phyloP scores from a whole-genome alignment of 2,797 vertebrate genomes.

The Thamnophis elegans region DNA sequence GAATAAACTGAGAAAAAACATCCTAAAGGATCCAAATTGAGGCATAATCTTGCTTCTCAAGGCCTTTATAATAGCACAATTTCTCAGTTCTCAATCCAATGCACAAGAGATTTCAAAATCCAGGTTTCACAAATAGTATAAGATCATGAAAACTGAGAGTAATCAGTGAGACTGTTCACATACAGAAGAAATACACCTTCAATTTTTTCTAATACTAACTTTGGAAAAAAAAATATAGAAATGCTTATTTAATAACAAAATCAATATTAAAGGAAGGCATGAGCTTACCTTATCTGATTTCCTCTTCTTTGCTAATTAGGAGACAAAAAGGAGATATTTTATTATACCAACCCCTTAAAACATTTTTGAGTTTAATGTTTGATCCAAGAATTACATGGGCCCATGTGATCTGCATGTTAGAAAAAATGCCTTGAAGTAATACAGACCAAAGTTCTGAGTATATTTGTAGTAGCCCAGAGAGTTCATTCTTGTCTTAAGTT shows the following conservation, averaged over 20 bases:
- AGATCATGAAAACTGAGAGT: background rate
- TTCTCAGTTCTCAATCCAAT: background rate
- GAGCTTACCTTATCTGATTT: constrained; percentile 90
- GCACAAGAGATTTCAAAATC: background rate
- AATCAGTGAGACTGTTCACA: background rate
- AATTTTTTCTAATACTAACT: background rate
- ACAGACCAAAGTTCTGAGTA: too few relatives aligned
- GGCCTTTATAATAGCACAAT: background rate
- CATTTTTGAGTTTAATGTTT: background rate
- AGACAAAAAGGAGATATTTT: constrained; percentile 2
- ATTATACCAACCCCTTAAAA: background rate
- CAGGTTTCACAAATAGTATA: background rate
- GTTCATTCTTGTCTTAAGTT: background rate
- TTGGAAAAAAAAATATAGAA: background rate
- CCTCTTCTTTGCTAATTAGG: constrained; percentile 86
- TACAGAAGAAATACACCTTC: background rate
- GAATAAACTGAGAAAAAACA: background rate
- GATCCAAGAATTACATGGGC: background rate
- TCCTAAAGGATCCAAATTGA: background rate
- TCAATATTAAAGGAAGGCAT: background rate
- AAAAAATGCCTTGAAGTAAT: background rate
- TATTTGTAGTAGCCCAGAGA: background rate
- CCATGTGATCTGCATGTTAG: background rate
- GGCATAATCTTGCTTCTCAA: background rate
- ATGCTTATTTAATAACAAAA: background rate